Evolutionary conservation across 2,113 vertebrate genomes (phyloP), one percentile per base, ranked within the genome.

Genomic region (Equus quagga): DNA sequence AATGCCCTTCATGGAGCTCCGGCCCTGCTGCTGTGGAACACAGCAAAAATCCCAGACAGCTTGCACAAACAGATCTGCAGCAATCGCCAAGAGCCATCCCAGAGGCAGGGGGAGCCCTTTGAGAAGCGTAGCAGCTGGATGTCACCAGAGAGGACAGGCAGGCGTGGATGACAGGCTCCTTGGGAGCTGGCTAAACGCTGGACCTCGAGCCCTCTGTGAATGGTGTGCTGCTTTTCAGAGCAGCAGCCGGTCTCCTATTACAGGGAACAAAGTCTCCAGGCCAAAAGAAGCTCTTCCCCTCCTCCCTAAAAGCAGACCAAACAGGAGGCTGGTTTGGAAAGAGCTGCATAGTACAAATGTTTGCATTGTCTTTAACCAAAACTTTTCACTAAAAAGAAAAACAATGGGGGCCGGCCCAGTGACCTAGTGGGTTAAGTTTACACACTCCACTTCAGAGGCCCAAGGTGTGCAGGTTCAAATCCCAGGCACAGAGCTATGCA

Each of bases 41-140:
- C 23, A 79, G n/a, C 44, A 33, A 87, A 95, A 81, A 88, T 51
- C 36, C 4, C 28, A 78, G 36, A 51, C 60, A 91, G 76, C 10
- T 4, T 54, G 18, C 75, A 67, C 36, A 56, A 33, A 91, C 18
- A 11, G 10, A 62, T 89, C 23, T 72, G 64, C 49, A 83, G 7
- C 46, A 65, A 65, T 75, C 80, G 73, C 73, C 36, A 60, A 69
- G 41, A 92, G 46, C 78, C 56, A 33, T 94, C 28, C 72, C 21
- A 51, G 96, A 98, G 88, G 80, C 94, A 96, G 80, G 92, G 95
- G 95, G 92, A 85, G 88, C 87, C 89, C 90, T 92, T 83, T 89
- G 96, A 96, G 85, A 86, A 91, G 83, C 76, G 44, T 24, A 93
- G 78, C 46, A 36, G 49, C 51, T 85, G 49, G 10, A 19, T 49